Conservation (phyloP, 2,888 invertebrate genomes). For the Unio delphinus region DNA sequence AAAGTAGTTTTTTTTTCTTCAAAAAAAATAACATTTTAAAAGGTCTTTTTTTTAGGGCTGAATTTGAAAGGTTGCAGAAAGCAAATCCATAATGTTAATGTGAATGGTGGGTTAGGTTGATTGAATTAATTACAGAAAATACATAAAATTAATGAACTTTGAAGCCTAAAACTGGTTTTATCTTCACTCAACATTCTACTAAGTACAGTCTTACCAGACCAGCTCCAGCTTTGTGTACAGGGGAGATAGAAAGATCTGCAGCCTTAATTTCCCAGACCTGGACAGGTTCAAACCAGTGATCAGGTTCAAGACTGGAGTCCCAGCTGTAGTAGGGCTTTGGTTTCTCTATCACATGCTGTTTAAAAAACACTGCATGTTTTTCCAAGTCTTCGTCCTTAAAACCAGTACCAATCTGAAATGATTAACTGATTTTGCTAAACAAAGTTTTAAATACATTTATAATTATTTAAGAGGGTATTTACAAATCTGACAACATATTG, state of each 20-base stretch:
- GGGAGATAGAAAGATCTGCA: conserved; percentile 96
- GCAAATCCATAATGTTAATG: too few species aligned
- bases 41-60: too few species aligned
- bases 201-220: conserved; percentile 77
- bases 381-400: conserved; percentile 93
- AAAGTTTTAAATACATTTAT: background rate
- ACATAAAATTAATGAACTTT: too few species aligned
- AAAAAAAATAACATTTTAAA: too few species aligned
- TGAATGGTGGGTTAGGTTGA: too few species aligned
- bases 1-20: too few species aligned
- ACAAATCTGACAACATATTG: too few species aligned
- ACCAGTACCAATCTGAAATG: conserved; percentile 86
- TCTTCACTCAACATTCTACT: too few species aligned
- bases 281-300: conserved; percentile 76
- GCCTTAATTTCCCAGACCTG: conserved; percentile 97
- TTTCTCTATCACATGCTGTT: conserved; percentile 81
- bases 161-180: too few species aligned
- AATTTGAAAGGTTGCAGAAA: too few species aligned
- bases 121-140: too few species aligned
- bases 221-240: conserved; percentile 90
- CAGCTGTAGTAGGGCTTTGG: conserved; percentile 81
- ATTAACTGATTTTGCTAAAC: background rate
- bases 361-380: conserved; percentile 82
- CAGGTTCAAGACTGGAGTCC: conserved; percentile 77
- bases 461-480: background rate